These are phyloP conservation scores for Leptinotarsa juncta DNA, from an alignment of 2,888 invertebrate species.

Conservation along the genomic window DNA sequence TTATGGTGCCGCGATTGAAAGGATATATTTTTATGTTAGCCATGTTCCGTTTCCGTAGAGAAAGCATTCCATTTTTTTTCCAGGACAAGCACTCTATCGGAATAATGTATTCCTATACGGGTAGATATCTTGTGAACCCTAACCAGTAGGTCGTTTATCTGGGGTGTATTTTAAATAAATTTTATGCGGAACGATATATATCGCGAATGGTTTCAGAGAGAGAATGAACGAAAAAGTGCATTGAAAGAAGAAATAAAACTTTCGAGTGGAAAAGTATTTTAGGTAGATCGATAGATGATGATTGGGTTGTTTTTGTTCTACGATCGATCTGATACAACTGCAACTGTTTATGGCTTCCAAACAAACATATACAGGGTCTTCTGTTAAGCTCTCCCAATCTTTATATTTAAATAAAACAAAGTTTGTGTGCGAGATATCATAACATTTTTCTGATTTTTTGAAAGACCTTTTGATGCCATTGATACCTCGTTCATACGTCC, in stretches of 20 bases:
- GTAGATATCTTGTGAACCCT: constrained; percentile 10
- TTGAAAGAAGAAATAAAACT: background rate
- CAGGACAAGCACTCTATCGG: constrained; percentile 4
- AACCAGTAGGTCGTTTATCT: background rate
- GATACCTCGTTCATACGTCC: no score
- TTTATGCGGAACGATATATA: background rate
- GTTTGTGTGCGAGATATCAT: no score
- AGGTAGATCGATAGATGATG: no score
- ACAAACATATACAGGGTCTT: no score
- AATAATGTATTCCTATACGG: constrained; percentile 6
- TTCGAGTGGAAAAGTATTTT: no score
- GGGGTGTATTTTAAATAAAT: background rate
- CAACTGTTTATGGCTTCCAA: no score
- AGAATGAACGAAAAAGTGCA: background rate
- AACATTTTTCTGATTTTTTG: no score
- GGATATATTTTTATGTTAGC: constrained; percentile 16
- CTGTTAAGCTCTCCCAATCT: no score
- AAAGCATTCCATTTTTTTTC: background rate
- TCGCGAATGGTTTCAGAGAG: background rate
- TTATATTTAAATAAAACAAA: no score
- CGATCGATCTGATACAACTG: no score
- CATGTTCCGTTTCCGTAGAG: constrained; percentile 14
- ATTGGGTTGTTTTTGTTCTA: no score
- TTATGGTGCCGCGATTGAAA: constrained; percentile 4
- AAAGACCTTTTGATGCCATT: no score